Conservation (phyloP, 2,888 invertebrate genomes). For the Ceramica pisi region DNA sequence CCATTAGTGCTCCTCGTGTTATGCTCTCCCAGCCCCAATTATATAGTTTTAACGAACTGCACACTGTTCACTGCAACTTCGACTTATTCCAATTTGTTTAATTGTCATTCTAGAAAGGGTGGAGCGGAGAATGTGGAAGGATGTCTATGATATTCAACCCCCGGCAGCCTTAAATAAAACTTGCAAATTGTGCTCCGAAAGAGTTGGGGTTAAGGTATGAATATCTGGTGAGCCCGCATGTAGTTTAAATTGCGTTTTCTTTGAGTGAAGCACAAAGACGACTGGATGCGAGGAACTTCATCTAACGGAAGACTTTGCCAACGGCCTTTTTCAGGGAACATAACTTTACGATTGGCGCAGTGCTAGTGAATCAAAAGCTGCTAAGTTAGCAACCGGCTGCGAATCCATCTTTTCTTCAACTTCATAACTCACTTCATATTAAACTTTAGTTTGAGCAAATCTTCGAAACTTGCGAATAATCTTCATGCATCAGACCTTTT, state of each 20-base stretch:
- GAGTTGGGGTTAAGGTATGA: constrained; percentile 76
- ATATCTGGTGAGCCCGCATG: constrained; percentile 84
- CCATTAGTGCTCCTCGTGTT: constrained; percentile 67
- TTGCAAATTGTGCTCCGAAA: constrained; percentile 71
- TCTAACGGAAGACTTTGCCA: constrained; percentile 73
- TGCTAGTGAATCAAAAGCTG: constrained; percentile 73
- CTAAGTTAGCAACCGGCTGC: constrained; percentile 66
- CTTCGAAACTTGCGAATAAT: constrained; percentile 41
- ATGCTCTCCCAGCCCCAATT: constrained; percentile 73
- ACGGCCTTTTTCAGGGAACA: constrained; percentile 77
- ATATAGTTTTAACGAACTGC: constrained; percentile 80
- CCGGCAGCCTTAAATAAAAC: constrained; percentile 69
- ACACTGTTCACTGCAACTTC: constrained; percentile 72
- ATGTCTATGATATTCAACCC: constrained; percentile 40
- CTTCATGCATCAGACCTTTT: constrained; percentile 36
- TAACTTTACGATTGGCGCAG: constrained; percentile 73
- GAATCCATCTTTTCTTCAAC: constrained; percentile 57
- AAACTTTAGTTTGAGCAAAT: constrained; percentile 59
- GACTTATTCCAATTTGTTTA: constrained; percentile 75
- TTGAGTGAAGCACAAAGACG: constrained; percentile 82
- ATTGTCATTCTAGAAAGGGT: constrained; percentile 66
- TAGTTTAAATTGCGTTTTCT: constrained; percentile 87
- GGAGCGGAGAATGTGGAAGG: too few relatives aligned
- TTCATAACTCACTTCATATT: constrained; percentile 62
- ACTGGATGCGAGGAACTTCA: constrained; percentile 78